Evolutionary conservation across 2,888 invertebrate species (phyloP).

Genomic region (Drosophila yooni): DNA sequence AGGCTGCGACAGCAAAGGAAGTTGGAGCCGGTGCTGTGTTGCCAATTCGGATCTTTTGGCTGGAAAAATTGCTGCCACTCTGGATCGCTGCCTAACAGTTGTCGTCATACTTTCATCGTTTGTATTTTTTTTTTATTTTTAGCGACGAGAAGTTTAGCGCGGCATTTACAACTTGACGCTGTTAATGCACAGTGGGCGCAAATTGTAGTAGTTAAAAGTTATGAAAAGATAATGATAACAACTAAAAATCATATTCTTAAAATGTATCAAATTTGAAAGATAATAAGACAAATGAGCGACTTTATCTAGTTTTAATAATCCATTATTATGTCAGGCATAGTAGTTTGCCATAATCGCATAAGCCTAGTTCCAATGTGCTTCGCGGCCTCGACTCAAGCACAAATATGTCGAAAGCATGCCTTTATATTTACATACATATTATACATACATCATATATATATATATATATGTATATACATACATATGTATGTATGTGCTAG

Average conservation of each 20-base stretch:
- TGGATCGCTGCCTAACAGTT: slow-evolving; percentile 61
- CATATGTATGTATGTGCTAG: slow-evolving; percentile 17
- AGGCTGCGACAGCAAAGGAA: slow-evolving; percentile 27
- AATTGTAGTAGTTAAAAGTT: neutral
- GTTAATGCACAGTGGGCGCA: slow-evolving; percentile 39
- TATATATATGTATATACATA: neutral
- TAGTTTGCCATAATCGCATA: neutral
- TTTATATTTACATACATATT: slow-evolving; percentile 5
- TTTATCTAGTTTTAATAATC: neutral
- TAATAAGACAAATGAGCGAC: neutral
- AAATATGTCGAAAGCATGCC: slow-evolving; percentile 8
- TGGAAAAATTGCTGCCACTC: slow-evolving; percentile 62
- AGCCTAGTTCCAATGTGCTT: slow-evolving; percentile 26
- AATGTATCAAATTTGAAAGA: neutral
- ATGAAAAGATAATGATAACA: neutral
- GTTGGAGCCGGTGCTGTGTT: slow-evolving; percentile 21
- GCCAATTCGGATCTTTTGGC: slow-evolving; percentile 55
- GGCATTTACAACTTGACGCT: slow-evolving; percentile 9
- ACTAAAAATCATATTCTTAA: neutral
- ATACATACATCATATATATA: neutral
- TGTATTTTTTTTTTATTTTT: slow-evolving; percentile 15
- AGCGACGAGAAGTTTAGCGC: slow-evolving; percentile 13
- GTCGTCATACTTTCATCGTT: slow-evolving; percentile 53
- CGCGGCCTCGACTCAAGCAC: slow-evolving; percentile 3
- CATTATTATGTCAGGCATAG: neutral